These are phyloP conservation scores for Atrina japonica DNA, from an alignment of 2,888 invertebrate species.

Conservation along the genomic window DNA sequence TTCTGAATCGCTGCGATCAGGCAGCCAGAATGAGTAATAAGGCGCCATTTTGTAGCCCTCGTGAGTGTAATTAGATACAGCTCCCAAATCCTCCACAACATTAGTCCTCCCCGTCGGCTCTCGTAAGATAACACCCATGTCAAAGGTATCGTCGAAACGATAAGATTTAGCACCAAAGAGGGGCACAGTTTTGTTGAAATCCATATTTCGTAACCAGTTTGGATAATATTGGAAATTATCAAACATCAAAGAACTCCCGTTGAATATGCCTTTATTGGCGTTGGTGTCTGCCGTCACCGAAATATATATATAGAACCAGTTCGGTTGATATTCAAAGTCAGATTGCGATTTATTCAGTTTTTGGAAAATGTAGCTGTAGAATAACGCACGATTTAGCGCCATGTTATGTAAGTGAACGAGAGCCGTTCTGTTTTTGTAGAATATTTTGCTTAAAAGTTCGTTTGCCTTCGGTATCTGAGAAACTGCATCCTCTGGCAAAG, in stretches of 20 bases:
- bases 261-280: conserved; percentile 91
- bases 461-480: conserved; percentile 85
- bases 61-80: conserved; percentile 84
- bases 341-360: conserved; percentile 57
- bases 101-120: conserved; percentile 97
- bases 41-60: conserved; percentile 40
- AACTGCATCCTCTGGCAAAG: conserved; percentile 90
- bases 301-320: conserved; percentile 98
- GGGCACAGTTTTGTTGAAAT: conserved; percentile 95
- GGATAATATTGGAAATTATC: conserved; percentile 95
- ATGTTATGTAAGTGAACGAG: conserved; percentile 96
- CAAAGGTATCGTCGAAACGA: conserved; percentile 78
- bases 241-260: conserved; percentile 93
- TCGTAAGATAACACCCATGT: conserved; percentile 95
- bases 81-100: conserved; percentile 78
- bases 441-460: conserved; percentile 86
- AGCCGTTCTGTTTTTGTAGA: conserved; percentile 92
- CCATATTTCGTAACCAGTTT: conserved; percentile 88
- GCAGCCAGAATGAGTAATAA: conserved; percentile 44
- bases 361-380: conserved; percentile 80
- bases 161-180: conserved; percentile 95
- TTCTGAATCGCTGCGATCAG: conserved; percentile 75
- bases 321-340: conserved; percentile 93
- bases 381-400: conserved; percentile 96
- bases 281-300: conserved; percentile 97